Conservation (phyloP, 2,113 vertebrate species). For the Pedetes capensis region DNA sequence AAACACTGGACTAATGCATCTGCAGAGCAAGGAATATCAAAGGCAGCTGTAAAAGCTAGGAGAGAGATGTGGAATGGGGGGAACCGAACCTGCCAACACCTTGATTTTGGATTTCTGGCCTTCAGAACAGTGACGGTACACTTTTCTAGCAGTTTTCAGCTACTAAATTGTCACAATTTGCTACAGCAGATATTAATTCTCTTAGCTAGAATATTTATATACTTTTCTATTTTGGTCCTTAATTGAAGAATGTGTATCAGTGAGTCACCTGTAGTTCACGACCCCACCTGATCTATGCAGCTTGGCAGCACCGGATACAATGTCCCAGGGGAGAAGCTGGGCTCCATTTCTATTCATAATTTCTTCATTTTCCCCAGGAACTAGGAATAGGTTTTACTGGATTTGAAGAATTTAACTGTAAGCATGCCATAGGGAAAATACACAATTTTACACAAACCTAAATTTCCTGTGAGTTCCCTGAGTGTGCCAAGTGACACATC, state of each 20-base stretch:
- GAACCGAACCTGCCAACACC: not conserved
- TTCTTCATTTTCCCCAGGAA: not conserved
- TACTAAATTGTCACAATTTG: not conserved
- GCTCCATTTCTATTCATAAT: not conserved
- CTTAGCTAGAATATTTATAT: not conserved
- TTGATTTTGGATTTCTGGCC: not conserved
- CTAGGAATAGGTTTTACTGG: not conserved
- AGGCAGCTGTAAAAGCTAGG: not conserved
- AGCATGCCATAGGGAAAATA: not conserved
- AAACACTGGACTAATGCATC: rapidly evolving
- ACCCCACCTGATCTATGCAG: not conserved
- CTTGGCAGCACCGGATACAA: rapidly evolving
- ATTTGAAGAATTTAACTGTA: not conserved
- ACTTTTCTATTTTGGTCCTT: not conserved
- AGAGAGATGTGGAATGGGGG: not conserved
- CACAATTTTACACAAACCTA: not conserved
- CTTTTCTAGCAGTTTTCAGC: not conserved
- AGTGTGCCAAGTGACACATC: rapidly evolving
- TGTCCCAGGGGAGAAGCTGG: not conserved
- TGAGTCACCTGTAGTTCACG: not conserved
- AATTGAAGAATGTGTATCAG: not conserved
- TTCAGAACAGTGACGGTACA: not conserved
- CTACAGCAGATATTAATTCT: not conserved
- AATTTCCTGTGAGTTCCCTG: not conserved
- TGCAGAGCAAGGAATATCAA: not conserved